Base-by-base conservation (phyloP, 2,113 vertebrate species). In the Chunga burmeisteri region DNA sequence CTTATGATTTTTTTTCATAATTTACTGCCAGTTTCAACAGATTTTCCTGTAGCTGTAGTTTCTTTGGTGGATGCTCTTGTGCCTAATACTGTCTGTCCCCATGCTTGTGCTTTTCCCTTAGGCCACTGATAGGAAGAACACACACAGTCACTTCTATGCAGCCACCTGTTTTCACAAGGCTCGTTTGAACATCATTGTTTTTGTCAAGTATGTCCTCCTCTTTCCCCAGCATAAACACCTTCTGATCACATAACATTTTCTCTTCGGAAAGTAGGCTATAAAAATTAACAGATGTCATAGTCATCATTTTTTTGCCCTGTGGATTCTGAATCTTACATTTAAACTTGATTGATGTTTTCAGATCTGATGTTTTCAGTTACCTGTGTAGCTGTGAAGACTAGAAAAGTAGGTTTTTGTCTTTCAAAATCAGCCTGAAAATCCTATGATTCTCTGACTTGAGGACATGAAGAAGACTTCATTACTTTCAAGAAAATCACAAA, bases 11-110 rank as follows among this genome's bases (percentile, higher is more conserved):
- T 65, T 90, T 94, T 92, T 92, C 34, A 53, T 75, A 36, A 94
- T 58, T 90, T 40, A 34, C 58, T 95, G 78, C 87, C 92, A 91
- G 81, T 95, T 96, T 90, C 78, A 88, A 68, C 91, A 95, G 87
- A 85, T 95, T 85, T 90, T 93, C 62, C 87, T 87, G 34, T 87
- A 90, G 84, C 80, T 91, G 55, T 46, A 49, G 62, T 87, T 94
- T 94, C 70, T 93, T 85, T 93, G 68, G 74, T 90, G 81, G 27
- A 32, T 90, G 74, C 40, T 96, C 90, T 77, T 82, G 68, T 93
- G 65, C 65, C 77, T 67, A 34, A 63, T 78, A 71, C 55, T 47
- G 50, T 75, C 83, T 59, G 36, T 77, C 40, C 66, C 78, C 26
- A 2, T 55, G 22, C 63, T 78, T 52, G 70, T 95, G 65, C 81